Evolutionary conservation across 2,888 invertebrate genomes (phyloP), one percentile per base, ranked within the genome.

Genomic region (Octonoba sinensis): DNA sequence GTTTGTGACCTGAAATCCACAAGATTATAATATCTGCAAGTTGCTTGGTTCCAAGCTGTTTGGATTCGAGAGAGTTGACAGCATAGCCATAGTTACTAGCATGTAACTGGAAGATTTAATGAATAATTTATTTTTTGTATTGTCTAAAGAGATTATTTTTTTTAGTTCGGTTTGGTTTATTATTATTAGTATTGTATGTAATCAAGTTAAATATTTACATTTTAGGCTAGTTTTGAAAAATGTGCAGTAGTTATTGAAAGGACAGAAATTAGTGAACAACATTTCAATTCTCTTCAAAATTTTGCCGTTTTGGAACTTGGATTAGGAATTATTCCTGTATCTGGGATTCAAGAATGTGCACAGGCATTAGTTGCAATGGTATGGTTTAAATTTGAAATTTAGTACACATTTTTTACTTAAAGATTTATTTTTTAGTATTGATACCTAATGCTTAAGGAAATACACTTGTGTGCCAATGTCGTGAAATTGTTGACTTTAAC

Each of bases 241-340:
- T 65, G 47, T 67, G 60, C 65, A 54, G 83, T 77, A 12, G 57
- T 83, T 18, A 64, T 78, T 15, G 83, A 83, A 60, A 73, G 64
- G 47, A 83, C 83, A 3, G 15, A 59, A 11, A 74, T 74, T n/a
- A 83, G 77, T 36, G 36, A 24, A 20, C 83, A 83, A 54, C 74
- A 83, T 44, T 83, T 83, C 20, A 36, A 64, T 24, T 12, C 11
- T 27, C 15, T 78, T 56, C 83, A 83, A 24, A 78, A 83, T 15
- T 78, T 83, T 73, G 54, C 67, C 24, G 83, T 83, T 4, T 16
- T 83, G 47, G 83, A 83, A n/a, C 67, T 83, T 24, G 83, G 77
- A 0, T 24, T 83, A 15, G 78, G 77, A 49, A 67, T 83, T 18
- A 49, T 78, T 51, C 83, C 83, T 57, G 77, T 83, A 2, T 49